A percentile compares a stretch with the other conserved stretches of the same genome.
Evolutionary conservation across 92 coral and sea anemone species (phyloP).

Genomic region (Phenganax subtilis): DNA sequence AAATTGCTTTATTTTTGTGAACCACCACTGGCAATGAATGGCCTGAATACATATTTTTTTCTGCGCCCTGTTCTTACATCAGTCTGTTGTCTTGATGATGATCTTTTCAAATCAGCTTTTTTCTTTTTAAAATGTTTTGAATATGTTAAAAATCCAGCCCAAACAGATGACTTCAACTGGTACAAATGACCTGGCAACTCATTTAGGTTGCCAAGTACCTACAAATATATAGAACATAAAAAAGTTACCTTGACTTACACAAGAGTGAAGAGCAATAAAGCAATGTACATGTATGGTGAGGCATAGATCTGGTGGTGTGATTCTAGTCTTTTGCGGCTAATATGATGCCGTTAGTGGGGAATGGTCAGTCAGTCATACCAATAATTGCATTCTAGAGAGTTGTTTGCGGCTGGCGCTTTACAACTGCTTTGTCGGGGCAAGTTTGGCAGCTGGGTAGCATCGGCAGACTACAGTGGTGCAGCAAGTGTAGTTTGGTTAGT

Average conservation of each 20-base stretch:
- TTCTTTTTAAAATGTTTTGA: slow-evolving; percentile 23
- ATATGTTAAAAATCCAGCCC: slow-evolving; percentile 36
- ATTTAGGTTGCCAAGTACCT: slow-evolving; percentile 28
- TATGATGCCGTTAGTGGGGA: too few species aligned
- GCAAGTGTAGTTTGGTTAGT: too few species aligned
- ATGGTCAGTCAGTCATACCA: too few species aligned
- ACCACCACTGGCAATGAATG: background rate
- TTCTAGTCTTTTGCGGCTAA: too few species aligned
- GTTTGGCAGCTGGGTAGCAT: too few species aligned
- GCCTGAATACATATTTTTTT: background rate
- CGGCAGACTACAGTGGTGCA: too few species aligned
- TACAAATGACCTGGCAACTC: slow-evolving; percentile 34
- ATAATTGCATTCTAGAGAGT: too few species aligned
- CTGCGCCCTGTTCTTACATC: background rate
- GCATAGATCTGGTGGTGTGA: too few species aligned
- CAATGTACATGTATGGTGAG: background rate
- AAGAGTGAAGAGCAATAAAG: background rate
- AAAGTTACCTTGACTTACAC: too few species aligned
- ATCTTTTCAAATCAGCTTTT: slow-evolving; percentile 2
- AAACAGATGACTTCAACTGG: slow-evolving; percentile 33
- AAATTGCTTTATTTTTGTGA: background rate
- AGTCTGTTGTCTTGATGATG: background rate
- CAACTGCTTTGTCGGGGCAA: too few species aligned
- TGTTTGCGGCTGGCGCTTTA: too few species aligned
- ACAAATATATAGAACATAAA: background rate